A percentile compares a stretch with the other conserved stretches of the same genome.
Evolutionary conservation across 2,888 invertebrate species (phyloP).

Genomic region (Amorpha juglandis): DNA sequence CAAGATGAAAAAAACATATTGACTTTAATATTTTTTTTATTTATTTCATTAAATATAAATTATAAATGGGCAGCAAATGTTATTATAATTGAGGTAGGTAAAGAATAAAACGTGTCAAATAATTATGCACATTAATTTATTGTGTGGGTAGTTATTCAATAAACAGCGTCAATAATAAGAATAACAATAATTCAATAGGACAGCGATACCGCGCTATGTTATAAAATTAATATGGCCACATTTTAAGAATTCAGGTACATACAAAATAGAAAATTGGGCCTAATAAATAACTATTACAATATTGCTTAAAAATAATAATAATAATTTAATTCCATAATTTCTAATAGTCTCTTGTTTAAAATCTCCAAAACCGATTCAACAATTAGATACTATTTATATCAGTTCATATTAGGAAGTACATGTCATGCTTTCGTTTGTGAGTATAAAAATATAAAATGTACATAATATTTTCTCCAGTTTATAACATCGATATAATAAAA

Average conservation of each 20-base stretch:
- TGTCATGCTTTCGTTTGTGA: conserved; percentile 64
- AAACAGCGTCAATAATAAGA: conserved; percentile 72
- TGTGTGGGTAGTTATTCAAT: conserved; percentile 70
- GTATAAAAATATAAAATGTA: conserved; percentile 73
- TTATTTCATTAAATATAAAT: no score
- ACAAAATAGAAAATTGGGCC: conserved; percentile 68
- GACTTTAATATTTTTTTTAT: no score
- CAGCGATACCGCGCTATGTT: conserved; percentile 56
- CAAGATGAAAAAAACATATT: no score
- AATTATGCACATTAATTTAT: conserved; percentile 77
- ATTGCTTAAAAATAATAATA: conserved; percentile 69
- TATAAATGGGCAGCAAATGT: no score
- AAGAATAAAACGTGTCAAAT: conserved; percentile 38
- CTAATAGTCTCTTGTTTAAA: conserved; percentile 75
- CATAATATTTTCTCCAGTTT: conserved; percentile 51
- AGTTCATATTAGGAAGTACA: conserved; percentile 64
- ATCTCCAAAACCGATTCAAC: conserved; percentile 70
- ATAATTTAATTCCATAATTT: conserved; percentile 78
- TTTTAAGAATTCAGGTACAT: conserved; percentile 82
- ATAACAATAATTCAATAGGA: conserved; percentile 66
- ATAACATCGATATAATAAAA: conserved; percentile 60
- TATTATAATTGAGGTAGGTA: background rate
- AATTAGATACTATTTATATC: conserved; percentile 58
- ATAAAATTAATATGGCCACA: conserved; percentile 81
- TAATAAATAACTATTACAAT: conserved; percentile 67